Percentiles rank a stretch among this genome's conserved stretches.
Evolutionary conservation across 2,888 invertebrate genomes (phyloP).

Genomic region (Tipula unca): DNA sequence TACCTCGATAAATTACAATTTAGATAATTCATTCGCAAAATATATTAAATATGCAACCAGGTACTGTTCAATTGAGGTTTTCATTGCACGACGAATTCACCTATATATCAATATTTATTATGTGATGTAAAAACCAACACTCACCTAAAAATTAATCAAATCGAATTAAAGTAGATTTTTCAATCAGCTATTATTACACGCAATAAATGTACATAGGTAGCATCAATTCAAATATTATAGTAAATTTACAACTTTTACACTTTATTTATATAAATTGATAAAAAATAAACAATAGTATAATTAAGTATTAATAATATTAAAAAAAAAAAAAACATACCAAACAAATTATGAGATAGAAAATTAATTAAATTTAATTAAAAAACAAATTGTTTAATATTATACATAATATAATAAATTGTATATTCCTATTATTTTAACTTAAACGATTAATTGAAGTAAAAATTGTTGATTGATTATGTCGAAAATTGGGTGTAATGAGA

Average conservation of each 20-base stretch:
- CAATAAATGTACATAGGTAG: too few relatives aligned
- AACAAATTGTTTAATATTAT: background rate
- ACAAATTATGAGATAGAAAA: background rate
- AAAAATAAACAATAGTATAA: background rate
- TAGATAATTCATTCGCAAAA: too few relatives aligned
- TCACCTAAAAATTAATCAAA: too few relatives aligned
- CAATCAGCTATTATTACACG: too few relatives aligned
- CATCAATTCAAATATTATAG: too few relatives aligned
- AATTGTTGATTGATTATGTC: background rate
- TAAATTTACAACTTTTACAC: slow-evolving; percentile 14
- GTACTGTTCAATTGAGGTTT: too few relatives aligned
- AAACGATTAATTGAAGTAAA: background rate
- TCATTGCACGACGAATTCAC: too few relatives aligned
- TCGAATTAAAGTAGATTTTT: too few relatives aligned
- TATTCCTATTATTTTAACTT: background rate
- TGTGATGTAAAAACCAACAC: too few relatives aligned
- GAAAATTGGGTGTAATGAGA: background rate
- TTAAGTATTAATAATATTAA: background rate
- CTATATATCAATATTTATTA: too few relatives aligned
- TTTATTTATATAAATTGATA: slow-evolving; percentile 14
- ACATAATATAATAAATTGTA: background rate
- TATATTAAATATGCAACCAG: too few relatives aligned
- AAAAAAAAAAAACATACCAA: background rate
- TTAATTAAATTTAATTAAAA: background rate
- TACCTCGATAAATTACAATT: too few relatives aligned